Base-by-base conservation (phyloP, 2,113 vertebrate species). In the Probosciger aterrimus region DNA sequence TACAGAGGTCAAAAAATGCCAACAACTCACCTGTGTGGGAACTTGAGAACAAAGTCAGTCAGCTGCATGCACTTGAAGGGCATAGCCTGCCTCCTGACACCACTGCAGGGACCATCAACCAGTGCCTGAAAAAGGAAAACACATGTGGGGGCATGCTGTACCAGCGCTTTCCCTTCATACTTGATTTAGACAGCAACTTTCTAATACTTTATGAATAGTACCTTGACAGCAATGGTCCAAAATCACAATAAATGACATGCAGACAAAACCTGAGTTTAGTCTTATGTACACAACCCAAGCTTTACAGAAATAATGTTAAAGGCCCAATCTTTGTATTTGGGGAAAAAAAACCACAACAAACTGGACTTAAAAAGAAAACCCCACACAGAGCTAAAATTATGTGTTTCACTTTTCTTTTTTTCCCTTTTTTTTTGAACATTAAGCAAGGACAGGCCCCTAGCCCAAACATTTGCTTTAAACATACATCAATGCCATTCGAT, bases 21-120 rank as follows among this genome's bases (percentile, higher is more conserved):
- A 41, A 23, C 20, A 10, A 60, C 76, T 94, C 85, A 98, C 99
- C 99, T 99, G 97, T 99, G 99, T 7, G 98, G 99, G 74, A 99
- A 99, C 97, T 99, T 99, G 93, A 99, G 98, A 94, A 99, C 98
- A 59, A 99, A 99, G 95, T 99, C 99, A 18, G 99, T 98, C 50
- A 98, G 97, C 91, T 98, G 98, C 98, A 98, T 98, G 85, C 98
- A 98, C 53, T 98, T 98, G 97, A 99, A 99, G 22, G 99, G 99
- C 99, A 99, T 99, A 18, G 99, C 96, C 81, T 99, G 99, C 77
- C 99, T 98, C 96, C 98, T 99, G 84, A 99, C 99, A 23, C 98
- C 98, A 53, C 98, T 98, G 98, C 99, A 99, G 18, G 99, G 99
- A 20, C 99, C 99, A 96, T 99, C 99, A 9, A 99, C 98, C 52